phyloP scores from a whole-genome alignment of 30 jellyfish, hydroid and myxozoan genomes.

The Aurelia aurita region DNA sequence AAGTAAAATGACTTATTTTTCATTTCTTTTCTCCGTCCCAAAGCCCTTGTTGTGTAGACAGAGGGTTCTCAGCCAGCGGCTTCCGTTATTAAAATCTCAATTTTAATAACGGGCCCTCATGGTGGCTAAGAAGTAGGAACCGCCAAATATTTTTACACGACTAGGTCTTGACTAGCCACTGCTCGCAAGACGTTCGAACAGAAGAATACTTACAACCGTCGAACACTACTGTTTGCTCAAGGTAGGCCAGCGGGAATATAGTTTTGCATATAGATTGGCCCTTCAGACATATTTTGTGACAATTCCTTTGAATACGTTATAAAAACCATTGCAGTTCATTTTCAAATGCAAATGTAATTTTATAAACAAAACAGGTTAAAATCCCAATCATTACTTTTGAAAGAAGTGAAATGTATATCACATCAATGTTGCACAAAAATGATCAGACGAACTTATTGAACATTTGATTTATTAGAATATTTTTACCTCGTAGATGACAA shows the following conservation, averaged over 20 bases:
- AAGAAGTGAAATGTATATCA: neutral
- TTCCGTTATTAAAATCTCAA: slow-evolving; percentile 6
- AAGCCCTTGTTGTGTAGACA: neutral
- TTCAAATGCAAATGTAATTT: neutral
- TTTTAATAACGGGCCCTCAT: slow-evolving; percentile 29
- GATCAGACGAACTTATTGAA: neutral
- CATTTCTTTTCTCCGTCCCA: neutral
- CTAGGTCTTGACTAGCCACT: neutral
- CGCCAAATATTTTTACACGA: slow-evolving; percentile 29
- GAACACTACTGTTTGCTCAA: neutral
- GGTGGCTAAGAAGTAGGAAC: slow-evolving; percentile 26
- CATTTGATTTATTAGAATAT: neutral
- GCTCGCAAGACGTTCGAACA: neutral
- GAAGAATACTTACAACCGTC: neutral
- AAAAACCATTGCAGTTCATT: no score
- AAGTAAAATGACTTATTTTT: neutral
- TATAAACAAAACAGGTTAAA: neutral
- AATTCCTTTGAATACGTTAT: no score
- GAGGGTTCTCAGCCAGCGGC: slow-evolving; percentile 19
- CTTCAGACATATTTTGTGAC: no score
- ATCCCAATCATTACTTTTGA: neutral
- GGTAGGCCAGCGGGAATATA: no score
- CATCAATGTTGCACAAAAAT: neutral
- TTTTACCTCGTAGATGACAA: slow-evolving; percentile 25
- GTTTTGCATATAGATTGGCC: no score